Base-by-base conservation (phyloP, 2,888 invertebrate species). In the Andrena haemorrhoa region DNA sequence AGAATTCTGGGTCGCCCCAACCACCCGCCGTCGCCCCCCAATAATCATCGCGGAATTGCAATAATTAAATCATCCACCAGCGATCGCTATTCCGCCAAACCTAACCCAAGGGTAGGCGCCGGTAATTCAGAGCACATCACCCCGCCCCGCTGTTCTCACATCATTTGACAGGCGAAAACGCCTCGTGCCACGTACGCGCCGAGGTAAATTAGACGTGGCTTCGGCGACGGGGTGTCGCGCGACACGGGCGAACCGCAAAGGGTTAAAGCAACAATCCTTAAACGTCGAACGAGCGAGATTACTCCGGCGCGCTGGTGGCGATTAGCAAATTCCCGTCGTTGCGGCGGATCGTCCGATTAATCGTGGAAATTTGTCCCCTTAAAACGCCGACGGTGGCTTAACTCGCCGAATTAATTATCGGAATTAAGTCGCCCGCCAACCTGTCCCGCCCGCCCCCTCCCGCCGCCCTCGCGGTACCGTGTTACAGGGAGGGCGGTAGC, bases 371-470 rank as follows among this genome's bases (percentile, higher is more conserved):
- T 79, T 79, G 33, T 47, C 47, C 61, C 58, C 56, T 63, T 72
- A 75, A 69, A 71, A 33, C 60, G 60, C 8, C 64, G 53, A 31
- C 64, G 26, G 23, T 7, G 65, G 70, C 60, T 70, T 70, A 70
- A 56, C 58, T 47, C 58, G 47, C 41, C 41, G 64, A 71, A 77
- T 82, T 78, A 74, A 78, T 83, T 74, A 76, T 33, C 82, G 63
- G 23, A 2, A 26, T 20, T 56, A 68, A 72, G 75, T 74, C 74
- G 66, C 49, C 1, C 23, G 64, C 26, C 66, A 20, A 26, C 70
- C 58, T 26, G 64, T 64, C 47, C 41, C 60, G 26, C 53, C 12
- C 0, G 3, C 26, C 29, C 5, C 12, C n/a, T 3, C 10, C 16
- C 23, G 4, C 41, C 41, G 4, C 41, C 16, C 23, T 4, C 23